These are phyloP conservation scores for Rhadinocentrus ornatus DNA, from an alignment of 2,797 vertebrate genomes.

Conservation along the genomic window DNA sequence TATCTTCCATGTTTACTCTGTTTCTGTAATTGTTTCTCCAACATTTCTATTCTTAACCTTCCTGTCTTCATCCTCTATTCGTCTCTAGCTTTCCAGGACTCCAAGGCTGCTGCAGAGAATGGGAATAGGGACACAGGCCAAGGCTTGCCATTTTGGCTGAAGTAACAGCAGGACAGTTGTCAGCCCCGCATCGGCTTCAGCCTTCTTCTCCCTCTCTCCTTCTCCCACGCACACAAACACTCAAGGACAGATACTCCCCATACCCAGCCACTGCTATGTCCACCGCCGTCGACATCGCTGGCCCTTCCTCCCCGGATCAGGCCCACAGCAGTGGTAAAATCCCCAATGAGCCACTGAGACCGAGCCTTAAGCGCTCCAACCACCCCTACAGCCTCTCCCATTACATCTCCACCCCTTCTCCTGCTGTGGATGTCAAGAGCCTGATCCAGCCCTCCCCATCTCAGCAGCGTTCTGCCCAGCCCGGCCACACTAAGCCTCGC, in stretches of 20 bases:
- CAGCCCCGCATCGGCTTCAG: constrained; percentile 72
- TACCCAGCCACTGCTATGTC: constrained; percentile 76
- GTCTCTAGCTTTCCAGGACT: constrained; percentile 76
- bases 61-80: constrained; percentile 71
- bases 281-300: constrained; percentile 82
- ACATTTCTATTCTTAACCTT: constrained; percentile 77
- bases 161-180: constrained; percentile 82
- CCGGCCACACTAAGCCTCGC: constrained; percentile 90
- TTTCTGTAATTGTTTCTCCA: constrained; percentile 55
- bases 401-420: constrained; percentile 89
- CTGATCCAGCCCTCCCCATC: constrained; percentile 91
- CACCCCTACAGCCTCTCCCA: constrained; percentile 91
- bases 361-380: constrained; percentile 93
- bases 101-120: constrained; percentile 79
- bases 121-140: constrained; percentile 82
- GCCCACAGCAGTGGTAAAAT: constrained; percentile 94
- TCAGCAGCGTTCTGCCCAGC: constrained; percentile 88
- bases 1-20: constrained; percentile 55
- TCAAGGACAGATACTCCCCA: constrained; percentile 64
- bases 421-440: constrained; percentile 88
- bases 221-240: constrained; percentile 55
- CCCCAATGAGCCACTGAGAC: constrained; percentile 96
- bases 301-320: constrained; percentile 87
- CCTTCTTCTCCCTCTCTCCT: constrained; percentile 69
- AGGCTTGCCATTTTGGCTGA: constrained; percentile 82